Evolutionary conservation across 2,888 invertebrate species (phyloP), one percentile per base, ranked within the genome.

Genomic region (Crematogaster levior): DNA sequence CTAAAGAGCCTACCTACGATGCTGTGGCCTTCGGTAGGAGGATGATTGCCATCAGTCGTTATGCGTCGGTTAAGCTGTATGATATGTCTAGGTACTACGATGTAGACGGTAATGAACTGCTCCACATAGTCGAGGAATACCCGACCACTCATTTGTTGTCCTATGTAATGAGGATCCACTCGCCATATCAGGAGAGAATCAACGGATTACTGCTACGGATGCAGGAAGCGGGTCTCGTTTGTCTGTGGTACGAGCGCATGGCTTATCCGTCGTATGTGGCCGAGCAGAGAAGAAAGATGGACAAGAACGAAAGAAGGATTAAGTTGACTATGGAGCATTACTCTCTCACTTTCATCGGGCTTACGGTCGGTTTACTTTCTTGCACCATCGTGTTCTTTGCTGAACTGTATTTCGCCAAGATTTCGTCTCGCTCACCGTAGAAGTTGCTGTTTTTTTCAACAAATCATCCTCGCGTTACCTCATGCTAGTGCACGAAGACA

Each of bases 61-160:
- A 73, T 7, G 56, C 82, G 6, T 83, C 87, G 0, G 40, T 89
- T n/a, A 15, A 85, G 21, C 70, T 91, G 10, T 82, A 84, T 0
- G 73, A 90, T 37, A 34, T 85, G 6, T 65, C 82, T 3, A 40
- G 37, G 3, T 91, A 88, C 34, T 87, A 86, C 46, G 91, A 92
- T 30, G 60, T 70, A 2, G 88, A 89, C 1, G 89, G 84, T 0
- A 86, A 89, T 37, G 66, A 86, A 0, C 15, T 87, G 53, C 24
- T 92, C 15, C 89, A 92, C 51, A 65, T 90, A 18, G 89, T 91
- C 6, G 83, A 90, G 5, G 92, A 92, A 73, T 91, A 88, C 18
- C 88, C 89, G 0, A 84, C 75, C 18, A 87, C 74, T 21, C 91
- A 89, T 46, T 68, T 70, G 1, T 27, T 91, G 9, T 85, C 92